These are phyloP conservation scores for Daphoenositta chrysoptera DNA, from an alignment of 2,113 vertebrate species.

Conservation along the genomic window DNA sequence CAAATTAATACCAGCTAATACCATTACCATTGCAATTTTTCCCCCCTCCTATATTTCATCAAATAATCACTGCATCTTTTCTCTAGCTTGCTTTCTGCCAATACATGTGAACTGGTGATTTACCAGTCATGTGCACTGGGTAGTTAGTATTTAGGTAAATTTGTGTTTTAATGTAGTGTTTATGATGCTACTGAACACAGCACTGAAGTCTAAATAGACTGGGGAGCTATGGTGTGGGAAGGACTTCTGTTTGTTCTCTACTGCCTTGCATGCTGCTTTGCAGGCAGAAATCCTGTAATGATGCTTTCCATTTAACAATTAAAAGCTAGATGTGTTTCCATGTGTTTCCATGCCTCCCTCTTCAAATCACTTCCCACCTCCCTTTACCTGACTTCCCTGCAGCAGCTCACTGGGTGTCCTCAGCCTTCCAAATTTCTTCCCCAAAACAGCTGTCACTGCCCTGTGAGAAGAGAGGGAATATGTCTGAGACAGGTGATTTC, in stretches of 20 bases:
- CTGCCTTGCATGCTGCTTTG: neutral
- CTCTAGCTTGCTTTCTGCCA: neutral
- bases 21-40: neutral
- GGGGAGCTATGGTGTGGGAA: too few species aligned
- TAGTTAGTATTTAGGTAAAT: neutral
- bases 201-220: neutral
- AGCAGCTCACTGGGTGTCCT: neutral
- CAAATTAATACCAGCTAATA: neutral
- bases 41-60: neutral
- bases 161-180: neutral
- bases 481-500: neutral
- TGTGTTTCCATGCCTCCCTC: neutral
- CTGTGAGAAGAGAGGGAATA: neutral
- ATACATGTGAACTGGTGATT: neutral
- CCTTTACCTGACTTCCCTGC: neutral
- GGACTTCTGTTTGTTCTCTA: neutral
- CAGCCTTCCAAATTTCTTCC: neutral
- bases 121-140: neutral
- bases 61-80: neutral
- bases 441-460: neutral
- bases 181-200: neutral
- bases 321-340: neutral
- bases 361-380: neutral
- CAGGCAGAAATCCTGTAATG: neutral
- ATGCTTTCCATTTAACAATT: neutral